phyloP scores from a whole-genome alignment of 2,113 vertebrate genomes.

The Astatotilapia flaviijosephi region DNA sequence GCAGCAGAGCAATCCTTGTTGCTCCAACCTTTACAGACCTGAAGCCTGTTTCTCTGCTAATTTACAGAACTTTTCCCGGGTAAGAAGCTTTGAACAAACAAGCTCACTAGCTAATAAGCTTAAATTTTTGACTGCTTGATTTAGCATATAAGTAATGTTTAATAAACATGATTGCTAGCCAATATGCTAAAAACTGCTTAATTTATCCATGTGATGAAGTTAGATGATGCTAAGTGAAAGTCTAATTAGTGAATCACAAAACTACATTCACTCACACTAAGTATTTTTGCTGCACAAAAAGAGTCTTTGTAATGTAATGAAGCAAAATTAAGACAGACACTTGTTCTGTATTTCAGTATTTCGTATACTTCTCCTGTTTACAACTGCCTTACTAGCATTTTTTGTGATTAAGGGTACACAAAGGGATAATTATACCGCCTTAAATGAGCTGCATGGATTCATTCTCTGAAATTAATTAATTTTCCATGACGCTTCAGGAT shows the following conservation, averaged over 20 bases:
- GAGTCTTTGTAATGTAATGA: background rate
- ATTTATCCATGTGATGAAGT: background rate
- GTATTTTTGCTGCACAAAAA: background rate
- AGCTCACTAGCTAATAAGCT: background rate
- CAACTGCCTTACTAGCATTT: background rate
- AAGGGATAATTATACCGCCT: background rate
- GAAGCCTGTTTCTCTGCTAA: background rate
- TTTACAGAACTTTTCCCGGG: rapidly evolving
- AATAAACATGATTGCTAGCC: background rate
- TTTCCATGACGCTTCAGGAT: background rate
- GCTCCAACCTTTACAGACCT: background rate
- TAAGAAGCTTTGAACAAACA: background rate
- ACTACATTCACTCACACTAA: background rate
- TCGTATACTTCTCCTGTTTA: background rate
- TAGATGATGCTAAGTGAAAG: background rate
- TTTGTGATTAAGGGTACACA: background rate
- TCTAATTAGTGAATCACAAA: background rate
- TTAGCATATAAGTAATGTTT: background rate
- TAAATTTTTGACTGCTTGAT: background rate
- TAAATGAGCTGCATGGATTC: background rate
- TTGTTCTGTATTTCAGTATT: background rate
- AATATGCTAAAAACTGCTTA: background rate
- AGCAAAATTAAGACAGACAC: background rate
- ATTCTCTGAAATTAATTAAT: background rate
- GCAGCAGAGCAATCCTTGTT: background rate